Evolutionary conservation across 2,113 vertebrate genomes (phyloP).

Genomic region (Zeus faber): DNA sequence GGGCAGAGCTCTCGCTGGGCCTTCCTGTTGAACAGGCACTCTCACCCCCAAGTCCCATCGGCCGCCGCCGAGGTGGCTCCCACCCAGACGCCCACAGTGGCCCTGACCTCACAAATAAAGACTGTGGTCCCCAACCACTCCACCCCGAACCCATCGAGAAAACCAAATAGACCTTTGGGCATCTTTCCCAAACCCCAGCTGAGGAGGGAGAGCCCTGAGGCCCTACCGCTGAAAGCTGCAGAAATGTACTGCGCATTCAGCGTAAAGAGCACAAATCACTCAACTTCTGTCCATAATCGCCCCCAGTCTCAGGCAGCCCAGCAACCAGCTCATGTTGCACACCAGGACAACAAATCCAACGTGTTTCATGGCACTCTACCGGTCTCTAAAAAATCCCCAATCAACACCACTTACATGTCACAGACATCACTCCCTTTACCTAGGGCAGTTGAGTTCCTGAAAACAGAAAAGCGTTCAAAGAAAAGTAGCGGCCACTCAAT

Average conservation of each 20-base stretch:
- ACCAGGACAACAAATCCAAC: background rate
- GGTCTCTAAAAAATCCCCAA: background rate
- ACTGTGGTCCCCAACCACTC: slow-evolving; percentile 11
- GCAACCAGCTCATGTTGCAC: background rate
- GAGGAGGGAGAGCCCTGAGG: slow-evolving; percentile 35
- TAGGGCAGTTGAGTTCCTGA: background rate
- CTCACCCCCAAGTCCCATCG: slow-evolving; percentile 19
- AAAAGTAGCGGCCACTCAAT: slow-evolving; percentile 27
- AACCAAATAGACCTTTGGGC: background rate
- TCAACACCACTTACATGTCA: background rate
- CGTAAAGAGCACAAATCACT: slow-evolving; percentile 11
- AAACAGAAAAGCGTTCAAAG: slow-evolving; percentile 17
- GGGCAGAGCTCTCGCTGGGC: slow-evolving; percentile 37
- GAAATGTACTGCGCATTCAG: slow-evolving; percentile 83
- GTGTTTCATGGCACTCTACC: background rate
- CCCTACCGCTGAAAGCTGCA: slow-evolving; percentile 78
- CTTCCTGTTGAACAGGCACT: slow-evolving; percentile 67
- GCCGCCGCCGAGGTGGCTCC: background rate
- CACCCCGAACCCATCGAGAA: slow-evolving; percentile 43
- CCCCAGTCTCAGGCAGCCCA: background rate
- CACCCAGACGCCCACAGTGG: background rate
- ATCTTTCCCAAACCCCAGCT: slow-evolving; percentile 30
- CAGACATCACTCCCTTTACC: background rate
- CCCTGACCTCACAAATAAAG: background rate
- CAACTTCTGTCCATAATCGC: too few relatives aligned